Evolutionary conservation across 2,113 vertebrate genomes (phyloP), one percentile per base, ranked within the genome.

Genomic region (Cyprinodon tularosa): DNA sequence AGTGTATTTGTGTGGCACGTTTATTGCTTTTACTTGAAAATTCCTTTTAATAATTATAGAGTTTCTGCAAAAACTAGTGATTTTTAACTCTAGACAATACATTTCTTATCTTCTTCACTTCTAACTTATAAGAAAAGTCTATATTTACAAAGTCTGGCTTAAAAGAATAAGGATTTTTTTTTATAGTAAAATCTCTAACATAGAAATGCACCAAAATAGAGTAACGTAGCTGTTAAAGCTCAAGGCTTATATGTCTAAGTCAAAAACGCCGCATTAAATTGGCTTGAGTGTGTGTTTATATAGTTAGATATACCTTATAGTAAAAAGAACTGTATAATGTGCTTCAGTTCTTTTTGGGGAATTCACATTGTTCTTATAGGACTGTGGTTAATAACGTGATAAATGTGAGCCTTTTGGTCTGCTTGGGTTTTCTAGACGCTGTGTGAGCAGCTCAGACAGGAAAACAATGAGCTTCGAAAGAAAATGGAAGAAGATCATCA

Each of bases 401-500:
- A n/a, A 12, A 45, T 8, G 12, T 29, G 20, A 9, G 17, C 2
- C 42, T 36, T 50, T 37, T 9, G 15, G n/a, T n/a, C 40, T 12
- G 37, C 57, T 75, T 17, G 37, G n/a, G 44, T 66, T 50, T 71
- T 77, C 0, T 80, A 99, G 98, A 97, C 96, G 0, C 93, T 99
- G 38, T 99, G 98, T 77, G 97, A 98, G 86, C 97, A 98, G 2
- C 94, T 99, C 66, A 95, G 97, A 76, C 96, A 95, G 66, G 98
- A 99, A 83, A 99, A 99, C 81, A 97, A 96, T 77, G 96, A 97
- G 75, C 95, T 99, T 60, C 88, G 97, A 76, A 95, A 95, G 88
- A 99, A 99, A 91, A 94, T 99, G 94, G 97, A 99, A 85, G 94
- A 94, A 48, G 97, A 98, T 86, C 94, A 98, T 88, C 96, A 98